Evolutionary conservation across 2,797 vertebrate species (phyloP).

Genomic region (Poeciliopsis paucimaculata): DNA sequence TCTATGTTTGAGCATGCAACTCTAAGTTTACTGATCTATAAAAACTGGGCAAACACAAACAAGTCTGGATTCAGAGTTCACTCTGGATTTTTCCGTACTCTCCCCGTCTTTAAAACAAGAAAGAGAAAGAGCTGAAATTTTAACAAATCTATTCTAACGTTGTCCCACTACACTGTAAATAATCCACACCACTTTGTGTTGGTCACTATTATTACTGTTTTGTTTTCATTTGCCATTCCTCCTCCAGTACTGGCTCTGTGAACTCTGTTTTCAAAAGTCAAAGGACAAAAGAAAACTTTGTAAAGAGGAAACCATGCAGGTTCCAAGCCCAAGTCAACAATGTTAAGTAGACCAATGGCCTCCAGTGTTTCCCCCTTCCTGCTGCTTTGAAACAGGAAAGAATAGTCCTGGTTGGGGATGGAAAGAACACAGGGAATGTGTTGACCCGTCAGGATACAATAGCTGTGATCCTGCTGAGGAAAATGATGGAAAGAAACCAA

Average conservation of each 20-base stretch:
- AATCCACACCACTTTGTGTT: background rate
- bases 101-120: background rate
- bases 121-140: background rate
- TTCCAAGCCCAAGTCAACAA: slow-evolving; percentile 62
- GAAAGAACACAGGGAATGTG: slow-evolving; percentile 41
- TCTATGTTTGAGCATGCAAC: slow-evolving; percentile 2
- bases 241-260: slow-evolving; percentile 51
- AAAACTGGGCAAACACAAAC: background rate
- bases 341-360: slow-evolving; percentile 21
- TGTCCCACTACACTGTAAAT: background rate
- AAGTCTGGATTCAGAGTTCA: background rate
- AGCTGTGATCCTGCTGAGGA: slow-evolving; percentile 32
- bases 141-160: background rate
- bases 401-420: slow-evolving; percentile 55
- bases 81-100: background rate
- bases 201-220: background rate
- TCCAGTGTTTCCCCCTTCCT: slow-evolving; percentile 31
- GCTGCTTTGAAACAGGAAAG: slow-evolving; percentile 59
- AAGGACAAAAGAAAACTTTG: slow-evolving; percentile 72
- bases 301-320: slow-evolving; percentile 71
- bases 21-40: background rate
- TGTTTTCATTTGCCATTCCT: background rate
- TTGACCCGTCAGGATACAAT: slow-evolving; percentile 56
- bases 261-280: slow-evolving; percentile 50
- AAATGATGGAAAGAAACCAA: slow-evolving; percentile 13